Evolutionary conservation across 2,797 vertebrate genomes (phyloP).

Genomic region (Enoplosus armatus): DNA sequence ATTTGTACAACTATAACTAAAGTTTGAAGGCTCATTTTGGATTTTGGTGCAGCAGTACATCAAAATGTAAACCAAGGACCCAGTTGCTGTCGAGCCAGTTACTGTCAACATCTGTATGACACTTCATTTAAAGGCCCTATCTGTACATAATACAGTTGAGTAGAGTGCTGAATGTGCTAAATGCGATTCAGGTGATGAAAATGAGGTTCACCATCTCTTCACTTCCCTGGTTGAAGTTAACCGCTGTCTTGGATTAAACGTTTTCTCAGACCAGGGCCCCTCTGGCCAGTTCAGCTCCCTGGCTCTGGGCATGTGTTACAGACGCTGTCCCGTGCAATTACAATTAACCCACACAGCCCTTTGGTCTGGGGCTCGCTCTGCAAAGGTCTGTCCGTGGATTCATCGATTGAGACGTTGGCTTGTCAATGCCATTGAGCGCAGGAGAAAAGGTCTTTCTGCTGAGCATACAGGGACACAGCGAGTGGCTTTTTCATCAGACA

Average conservation of each 20-base stretch:
- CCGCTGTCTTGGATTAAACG: constrained; percentile 48
- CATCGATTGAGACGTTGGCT: constrained; percentile 68
- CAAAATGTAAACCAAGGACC: constrained; percentile 12
- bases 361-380: constrained; percentile 54
- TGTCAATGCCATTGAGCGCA: constrained; percentile 68
- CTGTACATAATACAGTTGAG: background rate
- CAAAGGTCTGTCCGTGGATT: constrained; percentile 66
- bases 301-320: constrained; percentile 58
- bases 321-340: constrained; percentile 75
- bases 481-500: constrained; percentile 42
- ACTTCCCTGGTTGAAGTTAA: constrained; percentile 29
- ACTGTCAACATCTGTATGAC: background rate
- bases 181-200: constrained; percentile 8
- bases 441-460: constrained; percentile 70
- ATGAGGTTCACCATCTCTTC: constrained; percentile 26
- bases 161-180: background rate
- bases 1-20: constrained; percentile 30
- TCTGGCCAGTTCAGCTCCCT: constrained; percentile 46
- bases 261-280: constrained; percentile 21
- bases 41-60: constrained; percentile 31
- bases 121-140: background rate
- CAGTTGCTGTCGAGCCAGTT: background rate
- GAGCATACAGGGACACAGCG: constrained; percentile 51
- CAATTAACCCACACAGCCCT: constrained; percentile 72
- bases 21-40: constrained; percentile 14